Percentiles rank a stretch among this genome's conserved stretches.
Evolutionary conservation across 2,888 invertebrate genomes (phyloP).

Genomic region (Caradrina kadenii): DNA sequence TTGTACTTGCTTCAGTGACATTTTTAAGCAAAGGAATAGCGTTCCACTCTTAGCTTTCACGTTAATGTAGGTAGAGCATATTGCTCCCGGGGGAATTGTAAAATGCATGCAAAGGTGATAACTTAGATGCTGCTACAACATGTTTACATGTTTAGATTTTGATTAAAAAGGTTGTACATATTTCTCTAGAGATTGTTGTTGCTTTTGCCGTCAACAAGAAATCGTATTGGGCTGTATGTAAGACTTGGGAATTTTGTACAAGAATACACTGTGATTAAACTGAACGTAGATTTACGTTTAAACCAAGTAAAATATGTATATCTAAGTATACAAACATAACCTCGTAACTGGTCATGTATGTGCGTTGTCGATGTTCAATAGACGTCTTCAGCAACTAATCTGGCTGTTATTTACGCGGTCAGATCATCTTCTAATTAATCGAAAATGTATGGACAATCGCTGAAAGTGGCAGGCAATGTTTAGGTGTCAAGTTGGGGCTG

Average conservation of each 20-base stretch:
- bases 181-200: conserved; percentile 31
- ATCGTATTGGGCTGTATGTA: not conserved
- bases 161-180: conserved; percentile 48
- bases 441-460: not conserved
- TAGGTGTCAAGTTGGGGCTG: not conserved
- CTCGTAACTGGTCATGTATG: too few relatives aligned
- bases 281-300: not conserved
- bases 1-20: conserved; percentile 60
- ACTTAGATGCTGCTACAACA: conserved; percentile 40
- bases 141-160: conserved; percentile 49
- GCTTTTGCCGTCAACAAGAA: conserved; percentile 2
- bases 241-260: not conserved
- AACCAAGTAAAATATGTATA: not conserved
- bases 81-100: conserved; percentile 52
- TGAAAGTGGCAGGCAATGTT: not conserved
- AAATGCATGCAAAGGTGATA: conserved; percentile 61
- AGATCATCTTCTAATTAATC: not conserved
- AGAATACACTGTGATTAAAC: conserved; percentile 2
- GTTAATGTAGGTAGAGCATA: conserved; percentile 61
- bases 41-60: conserved; percentile 54
- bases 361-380: too few relatives aligned
- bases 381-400: too few relatives aligned
- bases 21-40: conserved; percentile 62
- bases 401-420: too few relatives aligned
- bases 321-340: too few relatives aligned